Evolutionary conservation across 1,140 invertebrate genomes (phyloP).

Genomic region (Aphidius gifuensis): DNA sequence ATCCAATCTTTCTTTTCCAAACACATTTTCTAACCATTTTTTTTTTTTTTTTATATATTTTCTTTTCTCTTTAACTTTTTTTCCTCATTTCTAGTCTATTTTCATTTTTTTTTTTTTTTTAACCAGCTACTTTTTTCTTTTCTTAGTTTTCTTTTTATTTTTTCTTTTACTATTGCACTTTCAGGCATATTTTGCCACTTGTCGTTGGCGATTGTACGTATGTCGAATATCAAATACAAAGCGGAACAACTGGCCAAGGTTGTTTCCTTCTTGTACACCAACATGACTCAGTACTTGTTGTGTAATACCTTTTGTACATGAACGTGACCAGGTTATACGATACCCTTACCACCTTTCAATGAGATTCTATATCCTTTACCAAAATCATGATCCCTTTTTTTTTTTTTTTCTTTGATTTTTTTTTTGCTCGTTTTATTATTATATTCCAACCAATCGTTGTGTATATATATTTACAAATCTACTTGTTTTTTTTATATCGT

Average conservation of each 20-base stretch:
- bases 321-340: too few species aligned
- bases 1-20: not conserved
- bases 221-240: constrained; percentile 8
- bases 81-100: not conserved
- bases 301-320: constrained; percentile 10
- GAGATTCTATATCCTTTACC: too few species aligned
- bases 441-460: too few species aligned
- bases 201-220: not conserved
- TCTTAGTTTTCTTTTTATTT: not conserved
- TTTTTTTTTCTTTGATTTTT: too few species aligned
- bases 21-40: not conserved
- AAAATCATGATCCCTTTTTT: too few species aligned
- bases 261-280: not conserved
- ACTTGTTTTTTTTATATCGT: too few species aligned
- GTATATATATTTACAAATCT: too few species aligned
- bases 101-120: not conserved
- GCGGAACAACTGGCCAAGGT: not conserved
- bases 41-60: not conserved
- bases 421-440: too few species aligned
- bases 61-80: constrained; percentile 6
- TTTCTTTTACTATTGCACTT: not conserved
- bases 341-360: too few species aligned
- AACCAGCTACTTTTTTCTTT: not conserved
- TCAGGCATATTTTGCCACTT: not conserved
- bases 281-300: constrained; percentile 2